Evolutionary conservation across 1,140 invertebrate species (phyloP), one percentile per base, ranked within the genome.

Genomic region (Zaprionus africanus): DNA sequence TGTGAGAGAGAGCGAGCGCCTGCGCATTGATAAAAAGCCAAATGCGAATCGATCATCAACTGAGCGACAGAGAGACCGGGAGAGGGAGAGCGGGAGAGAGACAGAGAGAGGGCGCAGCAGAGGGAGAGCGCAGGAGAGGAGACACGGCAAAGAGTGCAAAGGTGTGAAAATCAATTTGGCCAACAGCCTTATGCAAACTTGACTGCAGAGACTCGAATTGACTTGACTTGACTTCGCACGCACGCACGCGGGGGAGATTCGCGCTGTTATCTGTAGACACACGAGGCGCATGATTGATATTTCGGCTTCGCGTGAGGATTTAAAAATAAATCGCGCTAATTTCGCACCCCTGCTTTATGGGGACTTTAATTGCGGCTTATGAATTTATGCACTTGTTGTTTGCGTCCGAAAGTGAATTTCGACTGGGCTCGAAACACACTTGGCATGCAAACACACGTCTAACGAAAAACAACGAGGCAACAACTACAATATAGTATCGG

Each of bases 311-410:
- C 41, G 22, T 38, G 19, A 49, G 64, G 81, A 15, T 79, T 81
- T 76, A 67, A 78, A 88, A 88, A 86, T 86, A 86, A 83, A 87
- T 80, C 73, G 57, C 63, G 77, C 63, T 79, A 78, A 86, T 88
- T 86, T 78, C 57, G 46, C 66, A 2, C 6, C 43, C 70, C 66
- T 34, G n/a, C 36, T 79, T 83, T 82, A 82, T 83, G 67, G 60
- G 19, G 56, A 78, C 54, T 63, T 84, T 80, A 84, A 83, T 73
- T 72, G 53, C 56, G 26, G 63, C 67, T 76, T 64, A 88, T 88
- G 69, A 83, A 72, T 87, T 88, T 88, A 87, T 87, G 43, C 63
- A 72, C 67, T 86, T 86, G 84, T 88, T 46, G 41, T 46, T 46
- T 83, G 60, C 46, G 36, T 56, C 71, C 63, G 58, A 80, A 61